Conservation (phyloP, 2,888 invertebrate species). For the Tricholauxania praeusta region DNA sequence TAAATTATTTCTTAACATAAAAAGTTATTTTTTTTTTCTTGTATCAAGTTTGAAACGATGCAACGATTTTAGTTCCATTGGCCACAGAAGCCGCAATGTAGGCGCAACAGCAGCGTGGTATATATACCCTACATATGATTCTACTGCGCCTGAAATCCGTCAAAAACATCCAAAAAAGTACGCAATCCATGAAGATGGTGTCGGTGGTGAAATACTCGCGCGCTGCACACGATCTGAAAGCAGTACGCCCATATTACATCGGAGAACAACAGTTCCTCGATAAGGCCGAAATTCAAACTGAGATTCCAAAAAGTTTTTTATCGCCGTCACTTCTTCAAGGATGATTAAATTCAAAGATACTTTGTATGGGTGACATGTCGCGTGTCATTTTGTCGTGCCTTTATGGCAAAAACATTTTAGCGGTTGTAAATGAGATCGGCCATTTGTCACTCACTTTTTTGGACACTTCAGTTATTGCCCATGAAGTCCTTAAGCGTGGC, state of each 20-base stretch:
- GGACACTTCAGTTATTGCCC: conserved; percentile 90
- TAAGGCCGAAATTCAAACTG: conserved; percentile 83
- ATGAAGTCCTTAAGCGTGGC: conserved; percentile 80
- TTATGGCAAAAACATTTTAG: conserved; percentile 83
- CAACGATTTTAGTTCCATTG: conserved; percentile 59
- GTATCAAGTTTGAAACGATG: too few species aligned
- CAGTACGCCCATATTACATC: conserved; percentile 91
- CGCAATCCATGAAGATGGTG: conserved; percentile 99
- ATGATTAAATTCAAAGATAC: conserved; percentile 79
- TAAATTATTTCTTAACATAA: too few species aligned
- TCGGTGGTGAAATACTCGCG: conserved; percentile 90
- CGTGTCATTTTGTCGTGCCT: conserved; percentile 83
- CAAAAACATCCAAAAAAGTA: conserved; percentile 99
- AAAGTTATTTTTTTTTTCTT: too few species aligned
- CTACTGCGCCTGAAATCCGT: conserved; percentile 97
- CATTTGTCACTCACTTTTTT: conserved; percentile 92
- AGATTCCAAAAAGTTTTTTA: conserved; percentile 79
- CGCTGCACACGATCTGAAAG: conserved; percentile 94
- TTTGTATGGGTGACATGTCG: conserved; percentile 97
- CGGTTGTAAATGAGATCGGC: conserved; percentile 90
- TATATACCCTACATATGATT: conserved; percentile 96
- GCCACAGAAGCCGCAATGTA: conserved; percentile 71
- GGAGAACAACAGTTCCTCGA: conserved; percentile 94
- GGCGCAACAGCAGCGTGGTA: conserved; percentile 83
- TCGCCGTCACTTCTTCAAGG: conserved; percentile 89